phyloP scores from a whole-genome alignment of 2,888 invertebrate species.

The Amiota mariae region DNA sequence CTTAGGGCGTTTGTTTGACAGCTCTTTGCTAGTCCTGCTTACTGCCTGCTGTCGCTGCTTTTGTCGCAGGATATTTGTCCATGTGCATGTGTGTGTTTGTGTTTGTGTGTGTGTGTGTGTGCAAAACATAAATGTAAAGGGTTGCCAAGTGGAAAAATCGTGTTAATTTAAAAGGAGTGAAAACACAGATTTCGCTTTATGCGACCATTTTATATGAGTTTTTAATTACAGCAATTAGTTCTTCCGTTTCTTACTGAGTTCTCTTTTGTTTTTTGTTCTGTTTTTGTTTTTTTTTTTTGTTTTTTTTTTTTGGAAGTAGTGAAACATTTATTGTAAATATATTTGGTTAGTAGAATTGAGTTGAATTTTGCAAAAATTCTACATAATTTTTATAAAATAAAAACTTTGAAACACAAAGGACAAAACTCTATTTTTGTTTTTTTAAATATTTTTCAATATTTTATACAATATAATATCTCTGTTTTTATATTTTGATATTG shows the following conservation, averaged over 20 bases:
- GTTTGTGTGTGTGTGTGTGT: conserved; percentile 33
- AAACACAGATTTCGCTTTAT: conserved; percentile 58
- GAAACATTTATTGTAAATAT: too few species aligned
- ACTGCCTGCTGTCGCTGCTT: background rate
- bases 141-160: conserved; percentile 63
- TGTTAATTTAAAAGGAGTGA: conserved; percentile 63
- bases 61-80: background rate
- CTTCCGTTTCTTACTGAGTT: conserved; percentile 50
- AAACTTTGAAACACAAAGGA: background rate
- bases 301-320: background rate
- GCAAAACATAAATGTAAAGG: conserved; percentile 36
- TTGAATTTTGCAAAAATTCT: too few species aligned
- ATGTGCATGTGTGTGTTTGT: conserved; percentile 32
- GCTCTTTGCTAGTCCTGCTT: background rate
- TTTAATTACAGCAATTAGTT: conserved; percentile 74
- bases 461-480: background rate
- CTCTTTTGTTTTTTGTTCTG: background rate
- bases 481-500: conserved; percentile 38
- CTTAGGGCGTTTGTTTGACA: conserved; percentile 42
- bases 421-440: background rate
- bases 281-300: background rate
- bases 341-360: background rate
- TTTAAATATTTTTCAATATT: background rate
- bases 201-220: conserved; percentile 69
- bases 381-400: too few species aligned